Evolutionary conservation across 1,140 invertebrate genomes (phyloP).

Genomic region (Potamilus streckersoni): DNA sequence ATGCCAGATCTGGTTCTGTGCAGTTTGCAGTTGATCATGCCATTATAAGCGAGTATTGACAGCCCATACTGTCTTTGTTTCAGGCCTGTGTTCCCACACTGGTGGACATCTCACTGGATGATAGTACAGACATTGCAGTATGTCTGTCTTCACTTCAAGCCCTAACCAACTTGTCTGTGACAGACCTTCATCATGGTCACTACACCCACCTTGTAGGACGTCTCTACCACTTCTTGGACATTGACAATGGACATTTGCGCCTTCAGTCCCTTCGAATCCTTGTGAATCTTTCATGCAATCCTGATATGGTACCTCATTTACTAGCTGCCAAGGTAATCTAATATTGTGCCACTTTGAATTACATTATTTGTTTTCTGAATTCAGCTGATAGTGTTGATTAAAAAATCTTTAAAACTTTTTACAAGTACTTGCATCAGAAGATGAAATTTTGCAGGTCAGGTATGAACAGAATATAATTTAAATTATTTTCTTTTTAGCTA

Average conservation of each 20-base stretch:
- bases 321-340: conserved; percentile 74
- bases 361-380: not conserved
- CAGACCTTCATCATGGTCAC: conserved; percentile 50
- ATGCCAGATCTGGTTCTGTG: too few relatives aligned
- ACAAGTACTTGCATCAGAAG: too few relatives aligned
- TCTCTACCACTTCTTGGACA: conserved; percentile 53
- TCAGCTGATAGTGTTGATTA: too few relatives aligned
- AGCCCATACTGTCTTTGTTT: conserved; percentile 7
- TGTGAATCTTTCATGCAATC: conserved; percentile 77
- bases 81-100: conserved; percentile 57
- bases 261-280: conserved; percentile 74
- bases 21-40: too few relatives aligned
- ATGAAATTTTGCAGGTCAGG: too few relatives aligned
- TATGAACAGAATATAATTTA: too few relatives aligned
- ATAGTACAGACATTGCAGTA: conserved; percentile 45
- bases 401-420: too few relatives aligned
- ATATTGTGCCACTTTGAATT: not conserved
- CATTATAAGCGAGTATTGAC: not conserved
- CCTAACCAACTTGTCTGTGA: conserved; percentile 62
- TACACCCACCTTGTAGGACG: conserved; percentile 56
- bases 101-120: conserved; percentile 49
- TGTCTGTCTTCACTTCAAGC: conserved; percentile 60
- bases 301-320: conserved; percentile 74
- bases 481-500: too few relatives aligned
- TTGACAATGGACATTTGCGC: conserved; percentile 44